Evolutionary conservation across 2,113 vertebrate species (phyloP).

Genomic region (Baryphthengus martii): DNA sequence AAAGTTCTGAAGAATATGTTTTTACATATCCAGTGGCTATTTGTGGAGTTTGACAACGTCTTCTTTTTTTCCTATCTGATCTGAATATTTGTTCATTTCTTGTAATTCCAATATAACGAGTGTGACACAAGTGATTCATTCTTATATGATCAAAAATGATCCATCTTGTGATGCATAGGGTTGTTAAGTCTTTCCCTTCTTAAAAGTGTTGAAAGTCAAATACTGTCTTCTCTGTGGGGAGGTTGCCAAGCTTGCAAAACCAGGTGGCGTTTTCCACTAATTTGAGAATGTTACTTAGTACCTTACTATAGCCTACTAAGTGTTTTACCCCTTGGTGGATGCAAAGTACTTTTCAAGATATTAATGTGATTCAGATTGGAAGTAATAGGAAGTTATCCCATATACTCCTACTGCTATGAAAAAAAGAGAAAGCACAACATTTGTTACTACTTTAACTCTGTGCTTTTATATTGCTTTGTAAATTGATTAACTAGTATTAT

Average conservation of each 20-base stretch:
- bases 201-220: background rate
- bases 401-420: background rate
- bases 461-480: background rate
- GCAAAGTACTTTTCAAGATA: background rate
- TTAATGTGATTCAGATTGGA: background rate
- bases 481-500: background rate
- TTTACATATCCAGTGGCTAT: background rate
- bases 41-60: background rate
- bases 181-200: background rate
- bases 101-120: background rate
- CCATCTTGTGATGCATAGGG: rapidly evolving
- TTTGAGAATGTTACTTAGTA: background rate
- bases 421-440: background rate
- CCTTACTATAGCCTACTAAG: background rate
- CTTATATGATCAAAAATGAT: background rate
- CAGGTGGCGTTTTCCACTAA: background rate
- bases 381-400: background rate
- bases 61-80: background rate
- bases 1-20: background rate
- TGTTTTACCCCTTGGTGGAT: background rate
- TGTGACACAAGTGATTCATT: background rate
- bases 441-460: background rate
- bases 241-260: background rate
- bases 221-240: background rate
- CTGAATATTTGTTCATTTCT: background rate